Evolutionary conservation across 2,797 vertebrate species (phyloP), one percentile per base, ranked within the genome.

Genomic region (Petrocephalus sullivani): DNA sequence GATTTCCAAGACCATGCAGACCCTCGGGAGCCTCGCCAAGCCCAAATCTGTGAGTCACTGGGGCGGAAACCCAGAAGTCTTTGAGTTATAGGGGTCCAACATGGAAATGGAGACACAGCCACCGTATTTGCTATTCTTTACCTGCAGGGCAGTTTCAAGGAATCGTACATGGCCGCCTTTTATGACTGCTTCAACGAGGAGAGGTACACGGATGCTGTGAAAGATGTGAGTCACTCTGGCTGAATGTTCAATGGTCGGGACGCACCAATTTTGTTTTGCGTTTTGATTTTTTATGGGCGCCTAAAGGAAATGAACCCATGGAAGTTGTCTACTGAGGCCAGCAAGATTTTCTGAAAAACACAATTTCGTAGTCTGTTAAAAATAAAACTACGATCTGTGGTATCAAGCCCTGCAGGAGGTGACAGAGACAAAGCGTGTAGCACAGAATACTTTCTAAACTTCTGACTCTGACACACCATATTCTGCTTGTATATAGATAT

Each of bases 171-270:
- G 98, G 98, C 98, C 85, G 94, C 96, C 0, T 99, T 99, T 95
- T 98, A 98, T 87, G 98, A 99, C 90, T 97, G 97, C 94, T 99
- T 99, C 95, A 99, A 99, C 78, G 98, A 99, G 90, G 98, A 99
- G 93, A 98, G 99, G 94, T 99, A 99, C n/a, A 97, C 97, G 0
- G 98, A 98, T 12, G 97, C 98, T 67, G 98, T 99, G 90, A 99
- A 98, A 95, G 99, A 99, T 1, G 37, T 41, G 37, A 41, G 37
- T 41, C 37, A 16, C 37, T 28, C 61, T 12, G 28, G 23, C 61
- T 67, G 61, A 67, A 67, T 67, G 61, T 67, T 33, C 23, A 67
- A 67, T 21, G 23, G 10, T 33, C 23, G 12, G 23, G 9, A 10
- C 61, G 12, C 61, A 12, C 23, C 4, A 14, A 14, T 64, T 64